Base-by-base conservation (phyloP, 2,888 invertebrate genomes). In the Liodrosophila aerea region DNA sequence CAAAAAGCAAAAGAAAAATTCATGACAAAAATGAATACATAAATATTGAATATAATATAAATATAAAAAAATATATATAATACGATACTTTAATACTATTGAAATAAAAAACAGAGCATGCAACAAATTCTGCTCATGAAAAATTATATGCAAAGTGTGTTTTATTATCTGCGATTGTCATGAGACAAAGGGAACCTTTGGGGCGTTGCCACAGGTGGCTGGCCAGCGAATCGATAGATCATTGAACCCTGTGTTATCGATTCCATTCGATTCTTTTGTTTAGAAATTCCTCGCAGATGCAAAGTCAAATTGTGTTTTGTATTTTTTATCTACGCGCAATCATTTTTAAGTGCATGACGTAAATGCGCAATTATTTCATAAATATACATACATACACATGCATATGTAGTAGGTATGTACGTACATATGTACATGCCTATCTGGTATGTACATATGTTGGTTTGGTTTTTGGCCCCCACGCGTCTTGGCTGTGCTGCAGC, bases 51-150 rank as follows among this genome's bases (percentile, higher is more conserved):
- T 59, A 70, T 70, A 85, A 82, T 69, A 82, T 47, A 56, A 78
- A 76, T 72, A 33, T 51, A 47, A 49, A 62, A 52, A 74, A 66
- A 73, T 72, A 71, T 51, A 83, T 78, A 80, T 82, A 80, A 85
- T 75, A 85, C 85, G 76, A 85, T 86, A 86, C 81, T 85, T 85
- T 83, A 85, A 85, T 85, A 85, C 86, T 87, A 85, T 87, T 87
- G 73, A 85, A 81, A 81, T 76, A 76, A 77, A 85, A 85, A 75
- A 71, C 43, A 53, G 65, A 77, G 76, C 53, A 34, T 59, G 73
- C 56, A 37, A 75, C 61, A 73, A 64, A 60, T 57, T 61, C 81
- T 66, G 66, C 73, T 85, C 83, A 73, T 73, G 56, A 75, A 76
- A 76, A 81, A 58, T 13, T 64, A 34, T 15, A 56, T 33, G 22